Conservation (phyloP, 1,140 invertebrate genomes). For the Acromyrmex echinatior region DNA sequence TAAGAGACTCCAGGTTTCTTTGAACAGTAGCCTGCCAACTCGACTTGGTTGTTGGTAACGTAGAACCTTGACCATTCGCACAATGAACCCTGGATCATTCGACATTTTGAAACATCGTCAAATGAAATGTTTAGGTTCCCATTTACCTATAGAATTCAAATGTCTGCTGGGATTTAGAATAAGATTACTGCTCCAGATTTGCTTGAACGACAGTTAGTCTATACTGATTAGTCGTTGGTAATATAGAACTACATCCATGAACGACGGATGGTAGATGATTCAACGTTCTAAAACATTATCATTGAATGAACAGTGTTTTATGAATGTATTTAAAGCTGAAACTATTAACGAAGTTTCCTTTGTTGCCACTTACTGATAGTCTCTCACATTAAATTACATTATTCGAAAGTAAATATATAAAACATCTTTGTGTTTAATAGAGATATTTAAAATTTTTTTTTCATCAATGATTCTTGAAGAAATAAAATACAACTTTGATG, state of each 20-base stretch:
- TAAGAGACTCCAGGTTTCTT: background rate
- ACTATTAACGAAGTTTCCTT: background rate
- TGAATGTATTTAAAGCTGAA: background rate
- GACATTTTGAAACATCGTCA: background rate
- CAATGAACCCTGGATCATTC: background rate
- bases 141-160: conserved; percentile 53
- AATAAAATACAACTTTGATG: background rate
- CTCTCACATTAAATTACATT: background rate
- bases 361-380: conserved; percentile 14
- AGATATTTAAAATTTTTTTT: background rate
- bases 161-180: conserved; percentile 77
- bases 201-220: background rate
- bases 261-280: conserved; percentile 11
- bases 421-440: background rate
- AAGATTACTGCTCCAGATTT: conserved; percentile 26
- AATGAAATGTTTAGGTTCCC: background rate
- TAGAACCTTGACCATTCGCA: background rate
- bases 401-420: background rate
- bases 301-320: background rate
- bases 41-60: conserved; percentile 33
- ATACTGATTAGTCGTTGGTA: conserved; percentile 26
- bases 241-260: background rate
- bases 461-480: background rate
- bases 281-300: background rate
- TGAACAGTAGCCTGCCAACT: background rate